Conservation (phyloP, 2,888 invertebrate genomes). For the Caenorhabditis uteleia region DNA sequence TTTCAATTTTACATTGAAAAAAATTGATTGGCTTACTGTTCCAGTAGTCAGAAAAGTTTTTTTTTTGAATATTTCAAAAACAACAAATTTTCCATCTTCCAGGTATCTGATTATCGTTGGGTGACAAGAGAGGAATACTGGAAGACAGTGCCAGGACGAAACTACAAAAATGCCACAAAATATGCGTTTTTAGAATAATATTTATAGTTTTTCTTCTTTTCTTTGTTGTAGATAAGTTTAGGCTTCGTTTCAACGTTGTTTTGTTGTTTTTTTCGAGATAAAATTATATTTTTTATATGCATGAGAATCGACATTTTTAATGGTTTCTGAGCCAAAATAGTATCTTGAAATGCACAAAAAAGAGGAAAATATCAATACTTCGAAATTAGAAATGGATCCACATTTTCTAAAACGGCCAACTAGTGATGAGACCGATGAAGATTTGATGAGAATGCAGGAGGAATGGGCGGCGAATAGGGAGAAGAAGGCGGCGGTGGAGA, state of each 20-base stretch:
- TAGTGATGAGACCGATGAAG: conserved; percentile 47
- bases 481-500: conserved; percentile 9
- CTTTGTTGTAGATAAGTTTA: conserved; percentile 3
- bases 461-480: conserved; percentile 11
- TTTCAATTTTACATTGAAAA: background rate
- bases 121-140: conserved; percentile 52
- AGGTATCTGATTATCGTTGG: conserved; percentile 57
- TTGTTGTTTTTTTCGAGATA: conserved; percentile 2
- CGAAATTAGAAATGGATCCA: too few relatives aligned
- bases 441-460: conserved; percentile 43
- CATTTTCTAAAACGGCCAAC: conserved; percentile 44
- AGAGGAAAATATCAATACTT: too few relatives aligned
- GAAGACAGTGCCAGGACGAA: conserved; percentile 37
- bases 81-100: background rate
- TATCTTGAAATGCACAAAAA: too few relatives aligned
- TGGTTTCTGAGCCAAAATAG: too few relatives aligned
- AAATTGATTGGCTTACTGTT: too few relatives aligned
- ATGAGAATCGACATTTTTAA: too few relatives aligned
- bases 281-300: conserved; percentile 1
- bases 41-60: too few relatives aligned
- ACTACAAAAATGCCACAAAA: conserved; percentile 37
- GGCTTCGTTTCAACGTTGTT: too few relatives aligned
- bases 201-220: conserved; percentile 3
- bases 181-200: conserved; percentile 45
- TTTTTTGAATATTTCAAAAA: conserved; percentile 2